These are phyloP conservation scores for Dascyllus trimaculatus DNA, from an alignment of 2,113 vertebrate species.

Conservation along the genomic window DNA sequence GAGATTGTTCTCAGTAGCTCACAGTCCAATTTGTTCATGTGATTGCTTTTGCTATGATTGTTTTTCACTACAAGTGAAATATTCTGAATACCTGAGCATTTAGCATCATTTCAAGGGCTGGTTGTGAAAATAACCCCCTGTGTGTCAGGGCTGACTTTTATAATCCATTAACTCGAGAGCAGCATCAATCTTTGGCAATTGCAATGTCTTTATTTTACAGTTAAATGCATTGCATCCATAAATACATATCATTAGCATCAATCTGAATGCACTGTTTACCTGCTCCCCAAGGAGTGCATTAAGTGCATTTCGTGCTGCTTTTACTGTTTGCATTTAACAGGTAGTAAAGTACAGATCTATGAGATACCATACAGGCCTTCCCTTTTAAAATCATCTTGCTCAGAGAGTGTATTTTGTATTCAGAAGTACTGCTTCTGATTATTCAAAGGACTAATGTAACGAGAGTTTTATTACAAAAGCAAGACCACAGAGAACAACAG, in stretches of 20 bases:
- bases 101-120: constrained; percentile 8
- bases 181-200: constrained; percentile 24
- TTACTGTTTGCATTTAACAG: constrained; percentile 43
- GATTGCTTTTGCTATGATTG: constrained; percentile 45
- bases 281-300: constrained; percentile 18
- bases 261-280: constrained; percentile 23
- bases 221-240: constrained; percentile 14
- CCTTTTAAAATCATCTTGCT: constrained; percentile 21
- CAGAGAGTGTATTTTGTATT: constrained; percentile 24
- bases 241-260: constrained; percentile 47
- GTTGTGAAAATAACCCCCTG: constrained; percentile 6
- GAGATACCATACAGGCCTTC: constrained; percentile 25
- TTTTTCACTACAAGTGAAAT: constrained; percentile 25
- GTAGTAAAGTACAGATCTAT: constrained; percentile 36
- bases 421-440: constrained; percentile 37
- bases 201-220: constrained; percentile 27
- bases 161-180: constrained; percentile 37
- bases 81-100: constrained; percentile 13
- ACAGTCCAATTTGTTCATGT: constrained; percentile 14
- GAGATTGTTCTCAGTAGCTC: constrained; percentile 42
- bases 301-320: constrained; percentile 41
- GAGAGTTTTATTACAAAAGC: constrained; percentile 57
- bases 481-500: constrained; percentile 59
- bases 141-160: constrained; percentile 11
- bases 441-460: constrained; percentile 44